phyloP scores from a whole-genome alignment of 2,797 vertebrate genomes.

The Cossypha heuglini region DNA sequence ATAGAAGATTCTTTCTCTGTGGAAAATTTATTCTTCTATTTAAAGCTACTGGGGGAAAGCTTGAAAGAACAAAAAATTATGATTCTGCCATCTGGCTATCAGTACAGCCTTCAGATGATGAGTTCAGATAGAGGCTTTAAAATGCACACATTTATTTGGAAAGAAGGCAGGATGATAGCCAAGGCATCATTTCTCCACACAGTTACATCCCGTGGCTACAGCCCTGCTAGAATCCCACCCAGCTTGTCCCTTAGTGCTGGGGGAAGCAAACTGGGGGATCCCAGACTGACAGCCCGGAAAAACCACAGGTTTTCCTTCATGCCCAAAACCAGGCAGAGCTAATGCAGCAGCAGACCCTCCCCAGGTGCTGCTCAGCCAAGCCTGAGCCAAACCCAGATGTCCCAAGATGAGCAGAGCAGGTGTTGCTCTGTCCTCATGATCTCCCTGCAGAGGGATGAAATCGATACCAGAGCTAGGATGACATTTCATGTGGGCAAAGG shows the following conservation, averaged over 20 bases:
- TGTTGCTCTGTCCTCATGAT: background rate
- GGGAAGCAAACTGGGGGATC: background rate
- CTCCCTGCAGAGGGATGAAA: background rate
- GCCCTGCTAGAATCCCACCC: background rate
- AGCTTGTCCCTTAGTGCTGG: background rate
- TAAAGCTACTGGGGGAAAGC: constrained; percentile 22
- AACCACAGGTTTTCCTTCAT: background rate
- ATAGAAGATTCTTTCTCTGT: constrained; percentile 25
- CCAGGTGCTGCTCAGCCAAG: background rate
- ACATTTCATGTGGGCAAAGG: background rate
- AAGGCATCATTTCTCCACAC: background rate
- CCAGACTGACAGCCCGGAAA: background rate
- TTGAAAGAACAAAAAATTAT: constrained; percentile 18
- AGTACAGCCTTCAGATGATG: constrained; percentile 10
- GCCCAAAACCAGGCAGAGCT: background rate
- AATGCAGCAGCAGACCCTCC: background rate
- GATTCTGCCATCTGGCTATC: constrained; percentile 17
- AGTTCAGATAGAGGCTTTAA: background rate
- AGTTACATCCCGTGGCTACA: background rate
- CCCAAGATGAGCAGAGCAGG: background rate
- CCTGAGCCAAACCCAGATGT: background rate
- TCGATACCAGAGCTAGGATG: background rate
- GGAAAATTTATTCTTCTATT: constrained; percentile 57
- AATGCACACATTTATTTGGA: constrained; percentile 22
- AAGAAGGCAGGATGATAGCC: background rate